Evolutionary conservation across 2,113 vertebrate genomes (phyloP), one percentile per base, ranked within the genome.

Genomic region (Callopanchax toddi): DNA sequence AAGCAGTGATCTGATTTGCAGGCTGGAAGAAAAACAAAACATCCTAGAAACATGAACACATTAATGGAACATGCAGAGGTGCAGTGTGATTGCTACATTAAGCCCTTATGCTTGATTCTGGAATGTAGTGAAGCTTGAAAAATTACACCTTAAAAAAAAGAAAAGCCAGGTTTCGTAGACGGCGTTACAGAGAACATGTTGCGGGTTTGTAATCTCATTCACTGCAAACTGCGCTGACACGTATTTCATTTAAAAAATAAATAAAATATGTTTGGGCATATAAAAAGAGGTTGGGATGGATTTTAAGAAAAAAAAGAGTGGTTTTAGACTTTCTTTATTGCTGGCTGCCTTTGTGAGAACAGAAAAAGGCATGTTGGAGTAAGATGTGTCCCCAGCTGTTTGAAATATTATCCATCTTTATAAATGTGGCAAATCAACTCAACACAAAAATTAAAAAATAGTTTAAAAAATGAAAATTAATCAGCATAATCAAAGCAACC

Each of bases 41-140:
- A n/a, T n/a, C n/a, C n/a, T n/a, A n/a, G 3, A 51, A 49, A 63
- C 40, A 45, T 18, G 45, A 45, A 75, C 71, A 77, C 61, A 49
- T 67, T 59, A 63, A 63, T 61, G 83, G 67, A 73, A 78, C 78
- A 70, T 75, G 71, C 79, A 44, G 60, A 34, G 7, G 72, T 74
- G 67, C 61, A 50, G 52, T 74, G 56, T 77, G 66, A 50, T 84
- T 78, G 81, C 85, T 89, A 87, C 83, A 76, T 88, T 78, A 84
- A 89, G 87, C 90, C 89, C 87, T 90, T 89, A 59, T 79, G 79
- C 64, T 80, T 74, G 67, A 83, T 79, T 81, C 69, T 78, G 89
- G 89, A 89, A 90, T 89, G 86, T 90, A 82, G 81, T 86, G 79
- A 89, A 89, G 79, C 78, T 81, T 75, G 72, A 49, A 76, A 66